Base-by-base conservation (phyloP, 2,888 invertebrate species). In the Coecobrya sp. region DNA sequence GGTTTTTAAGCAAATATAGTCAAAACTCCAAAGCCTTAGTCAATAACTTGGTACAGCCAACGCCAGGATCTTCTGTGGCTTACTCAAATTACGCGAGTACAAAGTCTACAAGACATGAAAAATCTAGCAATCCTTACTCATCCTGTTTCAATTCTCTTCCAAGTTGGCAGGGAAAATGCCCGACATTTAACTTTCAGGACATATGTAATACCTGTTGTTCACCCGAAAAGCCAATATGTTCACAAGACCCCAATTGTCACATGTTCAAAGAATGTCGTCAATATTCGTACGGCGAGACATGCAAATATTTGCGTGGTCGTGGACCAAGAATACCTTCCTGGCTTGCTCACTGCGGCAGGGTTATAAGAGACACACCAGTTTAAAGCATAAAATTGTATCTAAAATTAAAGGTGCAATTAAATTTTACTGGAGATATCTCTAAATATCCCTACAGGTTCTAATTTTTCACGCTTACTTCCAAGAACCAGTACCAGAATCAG, bases 401-500 rank as follows among this genome's bases (percentile, higher is more conserved):
- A 30, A 4, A 73, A 42, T 55, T 13, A 52, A 25, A 52, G 10
- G 11, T 7, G 59, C 8, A 59, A 59, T 5, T 19, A 3, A 19
- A 19, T 59, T n/a, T n/a, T n/a, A n/a, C n/a, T n/a, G n/a, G 22
- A 59, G n/a, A 59, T 59, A 19, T 59, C 22, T n/a, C n/a, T n/a
- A n/a, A 19, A 59, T 22, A n/a, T 13, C 1, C 10, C 5, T 59
- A 0, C 19, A 86, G 86, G 86, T 87, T 11, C 86, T 87, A 25
- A 52, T 96, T 93, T 98, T 98, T 95, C 97, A 98, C 96, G 98
- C 97, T 0, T 98, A 96, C 95, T 98, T 97, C 95, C 97, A 97
- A 96, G 97, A 98, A 96, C 97, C 97, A 0, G 96, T 98, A 0
- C 97, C 97, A 93, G 98, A 98, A 96, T 97, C 97, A 95, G 96